These are phyloP conservation scores for Lophotis ruficrista DNA, from an alignment of 2,113 vertebrate species.

Conservation along the genomic window DNA sequence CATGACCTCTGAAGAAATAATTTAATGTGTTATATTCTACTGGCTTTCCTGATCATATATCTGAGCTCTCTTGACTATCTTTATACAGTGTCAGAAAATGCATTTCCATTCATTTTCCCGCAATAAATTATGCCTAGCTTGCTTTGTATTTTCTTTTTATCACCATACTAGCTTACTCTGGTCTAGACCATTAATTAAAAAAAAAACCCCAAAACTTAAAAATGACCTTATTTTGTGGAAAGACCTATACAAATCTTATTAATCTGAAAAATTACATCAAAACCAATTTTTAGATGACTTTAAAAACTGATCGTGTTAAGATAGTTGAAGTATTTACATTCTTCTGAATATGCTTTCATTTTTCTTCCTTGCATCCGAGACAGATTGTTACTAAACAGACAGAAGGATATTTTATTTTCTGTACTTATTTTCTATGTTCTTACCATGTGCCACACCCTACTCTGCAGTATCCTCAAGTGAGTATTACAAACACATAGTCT, in stretches of 20 bases:
- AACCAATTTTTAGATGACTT: background rate
- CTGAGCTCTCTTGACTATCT: background rate
- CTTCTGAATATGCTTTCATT: background rate
- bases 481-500: background rate
- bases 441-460: accelerated
- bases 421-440: background rate
- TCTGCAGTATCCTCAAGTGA: background rate
- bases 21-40: background rate
- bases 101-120: background rate
- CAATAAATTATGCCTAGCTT: background rate
- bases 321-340: background rate
- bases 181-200: background rate
- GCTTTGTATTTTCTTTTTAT: background rate
- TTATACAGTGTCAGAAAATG: background rate
- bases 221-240: background rate
- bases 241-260: background rate
- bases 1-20: background rate
- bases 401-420: background rate
- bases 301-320: background rate
- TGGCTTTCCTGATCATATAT: background rate
- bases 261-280: background rate
- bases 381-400: background rate
- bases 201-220: background rate
- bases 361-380: background rate
- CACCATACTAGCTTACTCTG: background rate